Percentiles rank a stretch among this genome's conserved stretches.
These are phyloP conservation scores for Hystrix cristata DNA, from an alignment of 2,113 vertebrate species.

Conservation along the genomic window DNA sequence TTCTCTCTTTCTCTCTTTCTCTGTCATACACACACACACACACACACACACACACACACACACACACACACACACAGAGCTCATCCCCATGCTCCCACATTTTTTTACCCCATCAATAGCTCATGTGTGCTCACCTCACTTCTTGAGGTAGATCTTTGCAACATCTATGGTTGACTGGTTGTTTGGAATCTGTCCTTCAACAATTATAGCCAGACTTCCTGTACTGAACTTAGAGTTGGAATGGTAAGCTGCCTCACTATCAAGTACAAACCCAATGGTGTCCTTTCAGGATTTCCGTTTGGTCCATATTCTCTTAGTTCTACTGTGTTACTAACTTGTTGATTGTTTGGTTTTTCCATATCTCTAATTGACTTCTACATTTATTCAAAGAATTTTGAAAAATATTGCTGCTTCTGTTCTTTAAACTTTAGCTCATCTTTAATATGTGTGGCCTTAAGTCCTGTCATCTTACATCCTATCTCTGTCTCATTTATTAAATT, in stretches of 20 bases:
- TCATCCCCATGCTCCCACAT: neutral
- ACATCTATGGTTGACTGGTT: neutral
- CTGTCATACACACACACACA: too few relatives aligned
- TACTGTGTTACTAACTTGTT: neutral
- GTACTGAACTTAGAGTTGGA: neutral
- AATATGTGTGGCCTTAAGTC: neutral
- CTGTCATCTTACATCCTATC: neutral
- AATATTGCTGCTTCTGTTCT: neutral
- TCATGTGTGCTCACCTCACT: neutral
- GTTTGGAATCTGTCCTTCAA: neutral
- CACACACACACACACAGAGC: too few relatives aligned
- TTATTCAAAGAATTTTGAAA: neutral
- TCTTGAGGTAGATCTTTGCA: neutral
- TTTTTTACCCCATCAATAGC: neutral
- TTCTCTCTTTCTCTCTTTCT: too few relatives aligned
- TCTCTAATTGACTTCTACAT: neutral
- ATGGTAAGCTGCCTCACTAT: neutral
- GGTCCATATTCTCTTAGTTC: neutral
- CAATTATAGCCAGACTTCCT: neutral
- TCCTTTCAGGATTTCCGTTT: neutral
- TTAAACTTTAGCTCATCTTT: neutral
- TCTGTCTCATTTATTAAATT: neutral
- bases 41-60: too few relatives aligned
- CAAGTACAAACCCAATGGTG: neutral
- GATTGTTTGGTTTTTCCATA: neutral